phyloP scores from a whole-genome alignment of 2,113 vertebrate genomes.

The Onychostruthus taczanowskii region DNA sequence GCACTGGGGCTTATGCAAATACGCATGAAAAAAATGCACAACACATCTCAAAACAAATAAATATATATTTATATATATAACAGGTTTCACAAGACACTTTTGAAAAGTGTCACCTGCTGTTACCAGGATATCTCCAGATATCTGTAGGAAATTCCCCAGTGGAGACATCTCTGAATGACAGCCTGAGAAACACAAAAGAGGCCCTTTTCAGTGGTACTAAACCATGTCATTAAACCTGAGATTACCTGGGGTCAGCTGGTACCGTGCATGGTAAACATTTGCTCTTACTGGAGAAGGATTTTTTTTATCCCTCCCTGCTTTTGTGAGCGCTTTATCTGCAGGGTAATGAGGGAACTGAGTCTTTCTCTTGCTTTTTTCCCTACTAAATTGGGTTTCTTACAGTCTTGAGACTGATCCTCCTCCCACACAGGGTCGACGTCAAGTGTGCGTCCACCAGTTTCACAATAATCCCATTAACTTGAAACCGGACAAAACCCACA shows the following conservation, averaged over 20 bases:
- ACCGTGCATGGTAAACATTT: background rate
- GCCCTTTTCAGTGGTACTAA: background rate
- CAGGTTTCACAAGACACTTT: background rate
- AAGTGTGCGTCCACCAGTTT: background rate
- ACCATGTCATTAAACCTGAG: background rate
- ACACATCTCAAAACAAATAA: background rate
- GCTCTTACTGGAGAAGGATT: background rate
- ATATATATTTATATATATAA: background rate
- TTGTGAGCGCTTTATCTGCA: background rate
- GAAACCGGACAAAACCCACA: background rate
- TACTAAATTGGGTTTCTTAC: background rate
- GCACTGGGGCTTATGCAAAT: background rate
- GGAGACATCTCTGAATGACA: background rate
- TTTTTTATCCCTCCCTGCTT: background rate
- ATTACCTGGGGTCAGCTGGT: background rate
- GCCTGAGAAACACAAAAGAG: background rate
- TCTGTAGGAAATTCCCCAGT: background rate
- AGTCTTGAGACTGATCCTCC: background rate
- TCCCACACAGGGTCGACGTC: background rate
- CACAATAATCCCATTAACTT: slow-evolving; percentile 37
- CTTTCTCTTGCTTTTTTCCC: background rate
- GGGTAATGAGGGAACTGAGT: background rate
- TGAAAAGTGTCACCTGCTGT: background rate
- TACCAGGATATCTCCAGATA: background rate
- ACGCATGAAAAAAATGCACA: background rate